Evolutionary conservation across 1,140 invertebrate genomes (phyloP).

Genomic region (Cheumatopsyche charites): DNA sequence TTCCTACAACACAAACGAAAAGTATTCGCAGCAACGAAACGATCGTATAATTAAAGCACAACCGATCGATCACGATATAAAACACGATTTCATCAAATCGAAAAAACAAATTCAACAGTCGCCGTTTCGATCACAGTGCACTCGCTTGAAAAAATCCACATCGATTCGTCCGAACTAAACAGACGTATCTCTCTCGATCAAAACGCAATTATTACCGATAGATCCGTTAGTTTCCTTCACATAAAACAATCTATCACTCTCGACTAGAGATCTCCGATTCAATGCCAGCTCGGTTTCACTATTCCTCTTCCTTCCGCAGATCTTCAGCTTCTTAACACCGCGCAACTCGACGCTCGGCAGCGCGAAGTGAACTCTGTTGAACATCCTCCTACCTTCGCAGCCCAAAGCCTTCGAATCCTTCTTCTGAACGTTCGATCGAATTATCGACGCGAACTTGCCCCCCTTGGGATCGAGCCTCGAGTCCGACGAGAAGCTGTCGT

Average conservation of each 20-base stretch:
- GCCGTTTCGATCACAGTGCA: no score
- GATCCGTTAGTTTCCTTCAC: slow-evolving; percentile 27
- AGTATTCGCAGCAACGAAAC: no score
- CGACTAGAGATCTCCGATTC: neutral
- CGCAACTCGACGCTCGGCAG: slow-evolving; percentile 24
- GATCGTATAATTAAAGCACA: no score
- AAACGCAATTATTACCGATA: slow-evolving; percentile 10
- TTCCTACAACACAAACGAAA: no score
- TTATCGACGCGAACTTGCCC: slow-evolving; percentile 26
- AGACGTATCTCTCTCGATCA: slow-evolving; percentile 8
- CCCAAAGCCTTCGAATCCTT: neutral
- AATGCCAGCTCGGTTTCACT: slow-evolving; percentile 21
- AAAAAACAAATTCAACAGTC: no score
- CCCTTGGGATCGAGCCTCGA: slow-evolving; percentile 23
- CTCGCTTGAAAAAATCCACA: no score
- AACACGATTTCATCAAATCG: no score
- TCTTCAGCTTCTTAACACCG: slow-evolving; percentile 12
- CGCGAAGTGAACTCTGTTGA: slow-evolving; percentile 32
- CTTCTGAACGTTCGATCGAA: slow-evolving; percentile 14
- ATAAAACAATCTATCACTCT: slow-evolving; percentile 16
- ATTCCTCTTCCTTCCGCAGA: slow-evolving; percentile 18
- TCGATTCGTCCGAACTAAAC: slow-evolving; percentile 28
- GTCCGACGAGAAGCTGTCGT: slow-evolving; percentile 27
- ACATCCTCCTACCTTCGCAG: slow-evolving; percentile 3
- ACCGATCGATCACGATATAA: no score